These are phyloP conservation scores for Limulus polyphemus DNA, from an alignment of 2,888 invertebrate genomes.

Conservation along the genomic window DNA sequence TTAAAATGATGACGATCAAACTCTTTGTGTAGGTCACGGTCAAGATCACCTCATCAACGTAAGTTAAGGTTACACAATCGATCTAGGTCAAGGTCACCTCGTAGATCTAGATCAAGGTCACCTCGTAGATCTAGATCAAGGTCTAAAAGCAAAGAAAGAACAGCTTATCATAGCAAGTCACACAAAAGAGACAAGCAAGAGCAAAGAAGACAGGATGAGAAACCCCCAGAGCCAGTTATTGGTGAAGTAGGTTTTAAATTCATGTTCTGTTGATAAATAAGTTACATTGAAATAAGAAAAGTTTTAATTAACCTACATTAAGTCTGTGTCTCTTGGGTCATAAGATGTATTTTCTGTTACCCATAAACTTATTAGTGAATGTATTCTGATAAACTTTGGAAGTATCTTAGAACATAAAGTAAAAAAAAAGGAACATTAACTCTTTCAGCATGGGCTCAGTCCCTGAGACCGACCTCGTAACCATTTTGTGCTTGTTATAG, in stretches of 20 bases:
- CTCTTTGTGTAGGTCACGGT: no score
- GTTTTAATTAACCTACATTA: neutral
- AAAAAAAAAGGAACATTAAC: no score
- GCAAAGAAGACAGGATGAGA: constrained; percentile 26
- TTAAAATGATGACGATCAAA: no score
- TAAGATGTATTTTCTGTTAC: no score
- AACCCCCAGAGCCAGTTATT: constrained; percentile 42
- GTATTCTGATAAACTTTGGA: no score
- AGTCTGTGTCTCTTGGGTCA: no score
- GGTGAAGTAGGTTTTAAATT: constrained; percentile 34
- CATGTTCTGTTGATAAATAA: neutral
- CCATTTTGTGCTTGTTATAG: no score
- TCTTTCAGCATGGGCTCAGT: no score
- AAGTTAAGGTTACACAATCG: neutral
- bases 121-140: constrained; percentile 7
- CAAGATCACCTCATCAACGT: no score
- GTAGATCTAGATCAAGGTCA: constrained; percentile 4
- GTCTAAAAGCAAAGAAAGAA: constrained; percentile 14
- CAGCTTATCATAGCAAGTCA: constrained; percentile 30
- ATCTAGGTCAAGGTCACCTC: constrained; percentile 4
- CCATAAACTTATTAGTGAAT: no score
- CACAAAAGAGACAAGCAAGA: constrained; percentile 19
- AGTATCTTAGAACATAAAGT: no score
- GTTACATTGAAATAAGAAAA: neutral
- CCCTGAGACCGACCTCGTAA: no score